Base-by-base conservation (phyloP, 2,888 invertebrate genomes). In the Cinara cedri region DNA sequence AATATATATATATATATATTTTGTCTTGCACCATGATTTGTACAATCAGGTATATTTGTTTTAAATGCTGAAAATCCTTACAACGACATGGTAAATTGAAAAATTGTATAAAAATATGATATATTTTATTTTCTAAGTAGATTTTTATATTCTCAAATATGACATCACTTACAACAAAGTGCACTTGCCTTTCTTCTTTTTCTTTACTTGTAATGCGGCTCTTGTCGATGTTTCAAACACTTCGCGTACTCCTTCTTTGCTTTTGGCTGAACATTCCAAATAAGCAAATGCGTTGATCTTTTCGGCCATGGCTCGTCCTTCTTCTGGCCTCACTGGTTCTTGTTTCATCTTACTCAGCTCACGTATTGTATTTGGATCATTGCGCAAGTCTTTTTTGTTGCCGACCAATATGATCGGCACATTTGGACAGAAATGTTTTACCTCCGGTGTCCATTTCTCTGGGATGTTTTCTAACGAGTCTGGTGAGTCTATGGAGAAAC, bases 381-480 rank as follows among this genome's bases (percentile, higher is more conserved):
- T 95, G 85, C 97, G 92, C 85, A 97, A 90, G 89, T 97, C 97
- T 88, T 95, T 96, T 88, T 98, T 98, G 90, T 98, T 98, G 84
- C 98, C 98, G 85, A 99, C 98, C 85, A 99, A 90, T 85, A 99
- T 97, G 84, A 98, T 97, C 85, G 98, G 98, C 85, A 98, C 97
- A 87, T 96, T 97, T 83, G 98, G 98, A 88, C 98, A 99, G 88
- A 98, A 98, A 89, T 98, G 98, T 87, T 95, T 95, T 83, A 95
- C 96, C 89, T 99, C 98, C 71, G 98, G 98, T 83, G 96, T 97
- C 99, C 99, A 99, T 89, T 98, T 99, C 89, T 98, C 98, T 83
- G 97, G 96, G 88, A 99, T 97, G 90, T 99, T 99, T 89, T 98
- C 97, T 88, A 99, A 90, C 85, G 97, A 98, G 89, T 98, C 98